Evolutionary conservation across 92 coral and sea anemone genomes (phyloP), one percentile per base, ranked within the genome.

Genomic region (Virgularia gustaviana): DNA sequence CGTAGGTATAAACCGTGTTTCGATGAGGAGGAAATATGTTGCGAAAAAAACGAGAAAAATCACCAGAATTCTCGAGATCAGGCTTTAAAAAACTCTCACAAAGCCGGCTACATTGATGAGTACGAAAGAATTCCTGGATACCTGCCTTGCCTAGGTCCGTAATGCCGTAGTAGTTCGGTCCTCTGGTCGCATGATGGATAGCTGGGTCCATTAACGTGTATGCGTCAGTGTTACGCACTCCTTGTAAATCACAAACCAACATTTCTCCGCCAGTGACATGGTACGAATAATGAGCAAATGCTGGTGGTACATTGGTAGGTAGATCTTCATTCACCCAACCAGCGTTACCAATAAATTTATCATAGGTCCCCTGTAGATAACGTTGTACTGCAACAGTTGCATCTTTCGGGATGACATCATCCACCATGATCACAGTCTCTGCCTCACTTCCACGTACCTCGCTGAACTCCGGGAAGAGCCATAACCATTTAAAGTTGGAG

Each of bases 211-310:
- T 52, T 8, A 52, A 52, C 13, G 28, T 7, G 28, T 52, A 52
- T 9, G 30, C 30, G 13, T 52, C 58, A 2, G 3, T 22, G 8
- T 52, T 52, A 6, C 58, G 22, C 30, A 52, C 28, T 28, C 58
- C 58, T 52, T 52, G 58, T 11, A 52, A 33, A 52, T 52, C 58
- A 16, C 58, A 52, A 11, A 52, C 58, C 58, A 52, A 52, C 30
- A 52, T 15, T 2, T 15, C 58, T 5, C 58, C 58, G 3, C 13
- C 28, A 52, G 58, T 52, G 58, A 52, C 15, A 16, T 52, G 58
- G 28, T 52, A 52, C 3, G 58, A 11, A 16, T 52, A 52, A 22
- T 52, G 58, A 22, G 58, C 58, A 22, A 52, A 52, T 1, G 58
- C 58, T 3, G 29, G 58, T 3, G 58, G 58, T 9, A 7, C 30